phyloP scores from a whole-genome alignment of 2,888 invertebrate species.

The Prosapia bicincta region DNA sequence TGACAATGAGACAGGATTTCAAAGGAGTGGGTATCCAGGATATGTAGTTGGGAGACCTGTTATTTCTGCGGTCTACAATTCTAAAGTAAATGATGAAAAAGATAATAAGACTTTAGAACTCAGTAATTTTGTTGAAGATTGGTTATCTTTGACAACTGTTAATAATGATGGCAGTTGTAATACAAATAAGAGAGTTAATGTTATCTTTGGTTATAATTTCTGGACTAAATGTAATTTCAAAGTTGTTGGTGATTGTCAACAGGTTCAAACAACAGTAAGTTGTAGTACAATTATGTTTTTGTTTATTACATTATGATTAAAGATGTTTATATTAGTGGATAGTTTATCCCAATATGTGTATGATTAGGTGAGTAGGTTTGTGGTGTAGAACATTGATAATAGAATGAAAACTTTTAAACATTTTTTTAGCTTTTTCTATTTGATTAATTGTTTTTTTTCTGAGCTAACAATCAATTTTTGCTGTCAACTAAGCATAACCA shows the following conservation, averaged over 20 bases:
- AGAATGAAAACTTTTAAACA: too few species aligned
- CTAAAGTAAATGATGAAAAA: conserved; percentile 38
- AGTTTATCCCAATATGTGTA: too few species aligned
- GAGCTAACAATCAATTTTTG: too few species aligned
- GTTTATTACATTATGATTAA: too few species aligned
- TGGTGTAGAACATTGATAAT: too few species aligned
- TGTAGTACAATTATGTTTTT: neutral
- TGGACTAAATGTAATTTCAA: neutral
- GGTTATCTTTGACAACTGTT: conserved; percentile 44
- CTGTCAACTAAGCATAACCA: too few species aligned
- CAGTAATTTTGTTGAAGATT: conserved; percentile 35
- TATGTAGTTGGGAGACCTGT: conserved; percentile 66
- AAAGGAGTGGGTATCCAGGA: conserved; percentile 72
- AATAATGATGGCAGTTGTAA: conserved; percentile 42
- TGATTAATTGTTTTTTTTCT: too few species aligned
- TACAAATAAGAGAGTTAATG: conserved; percentile 4
- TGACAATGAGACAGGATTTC: conserved; percentile 39
- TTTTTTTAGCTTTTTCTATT: too few species aligned
- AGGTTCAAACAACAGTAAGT: neutral
- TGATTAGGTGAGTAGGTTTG: too few species aligned
- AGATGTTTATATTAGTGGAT: too few species aligned
- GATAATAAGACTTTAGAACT: conserved; percentile 33
- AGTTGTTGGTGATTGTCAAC: neutral
- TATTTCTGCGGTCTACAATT: conserved; percentile 48
- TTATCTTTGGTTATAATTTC: conserved; percentile 11